Evolutionary conservation across 2,797 vertebrate genomes (phyloP).

Genomic region (Enteromius treurensis): DNA sequence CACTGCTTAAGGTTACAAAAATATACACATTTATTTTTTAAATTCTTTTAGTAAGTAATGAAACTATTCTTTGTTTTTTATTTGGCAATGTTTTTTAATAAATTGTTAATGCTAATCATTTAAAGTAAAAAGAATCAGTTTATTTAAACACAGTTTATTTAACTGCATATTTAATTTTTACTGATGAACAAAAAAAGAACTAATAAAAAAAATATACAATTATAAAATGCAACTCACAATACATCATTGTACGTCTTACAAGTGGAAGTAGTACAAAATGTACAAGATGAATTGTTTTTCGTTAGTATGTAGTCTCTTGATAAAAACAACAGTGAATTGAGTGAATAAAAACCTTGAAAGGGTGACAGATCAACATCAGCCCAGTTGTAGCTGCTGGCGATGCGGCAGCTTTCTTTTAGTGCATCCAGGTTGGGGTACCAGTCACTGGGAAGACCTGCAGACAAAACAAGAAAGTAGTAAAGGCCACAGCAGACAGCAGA

Average conservation of each 20-base stretch:
- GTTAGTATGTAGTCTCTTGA: background rate
- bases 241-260: background rate
- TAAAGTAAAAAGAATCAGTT: background rate
- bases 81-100: constrained; percentile 58
- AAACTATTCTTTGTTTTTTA: constrained; percentile 16
- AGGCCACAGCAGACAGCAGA: constrained; percentile 11
- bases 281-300: background rate
- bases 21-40: background rate
- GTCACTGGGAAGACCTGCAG: constrained; percentile 84
- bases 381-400: constrained; percentile 95
- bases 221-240: too few species aligned
- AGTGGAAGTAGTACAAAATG: background rate
- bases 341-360: constrained; percentile 83
- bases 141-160: background rate
- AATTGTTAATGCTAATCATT: background rate
- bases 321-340: background rate
- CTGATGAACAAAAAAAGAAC: background rate
- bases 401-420: constrained; percentile 94
- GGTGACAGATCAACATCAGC: constrained; percentile 93
- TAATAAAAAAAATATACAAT: background rate
- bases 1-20: background rate
- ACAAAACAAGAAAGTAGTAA: constrained; percentile 36
- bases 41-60: background rate
- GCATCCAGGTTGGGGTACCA: constrained; percentile 93
- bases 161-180: background rate